Base-by-base conservation (phyloP, 2,797 vertebrate species). In the Buphagus erythrorhynchus region DNA sequence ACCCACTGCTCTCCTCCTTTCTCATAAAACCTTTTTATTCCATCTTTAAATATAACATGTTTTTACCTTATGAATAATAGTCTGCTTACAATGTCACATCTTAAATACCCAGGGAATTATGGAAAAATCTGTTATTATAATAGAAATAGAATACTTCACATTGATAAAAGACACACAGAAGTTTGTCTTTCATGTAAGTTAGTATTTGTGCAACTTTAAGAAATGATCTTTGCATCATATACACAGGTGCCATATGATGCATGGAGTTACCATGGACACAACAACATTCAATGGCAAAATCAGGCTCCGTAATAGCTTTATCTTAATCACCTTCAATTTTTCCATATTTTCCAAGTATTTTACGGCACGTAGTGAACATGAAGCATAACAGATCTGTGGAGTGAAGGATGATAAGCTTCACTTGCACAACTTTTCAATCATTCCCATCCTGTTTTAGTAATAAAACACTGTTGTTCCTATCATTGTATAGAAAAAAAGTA, bases 321-420 rank as follows among this genome's bases (percentile, higher is more conserved):
- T 55, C 69, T 92, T 93, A 61, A 86, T 88, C n/a, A 87, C 35
- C 77, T 94, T 86, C 75, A 38, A 66, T 95, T 93, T 93, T 91
- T 92, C 78, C 55, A 11, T 84, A 38, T 58, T 42, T 82, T 88
- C 20, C 35, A 65, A 88, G 49, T 86, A 61, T 79, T 95, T 76
- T 94, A 67, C 46, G 76, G 36, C 22, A 29, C 8, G 35, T 58
- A 95, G 22, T 51, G 26, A 92, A 86, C 45, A 69, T 45, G 80
- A 88, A 81, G 85, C 49, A 48, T 80, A 86, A 78, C 36, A 75
- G 68, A 87, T 66, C 35, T 78, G 40, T 49, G 55, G 25, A n/a
- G 9, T 91, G 48, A 80, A 92, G 42, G 20, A 86, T n/a, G 40
- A 25, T 65, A 58, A 2, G 1, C 36, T 91, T 79, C 33, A 51